These are phyloP conservation scores for Noctuana brunneofusca DNA, from an alignment of 2,888 invertebrate genomes.

Conservation along the genomic window DNA sequence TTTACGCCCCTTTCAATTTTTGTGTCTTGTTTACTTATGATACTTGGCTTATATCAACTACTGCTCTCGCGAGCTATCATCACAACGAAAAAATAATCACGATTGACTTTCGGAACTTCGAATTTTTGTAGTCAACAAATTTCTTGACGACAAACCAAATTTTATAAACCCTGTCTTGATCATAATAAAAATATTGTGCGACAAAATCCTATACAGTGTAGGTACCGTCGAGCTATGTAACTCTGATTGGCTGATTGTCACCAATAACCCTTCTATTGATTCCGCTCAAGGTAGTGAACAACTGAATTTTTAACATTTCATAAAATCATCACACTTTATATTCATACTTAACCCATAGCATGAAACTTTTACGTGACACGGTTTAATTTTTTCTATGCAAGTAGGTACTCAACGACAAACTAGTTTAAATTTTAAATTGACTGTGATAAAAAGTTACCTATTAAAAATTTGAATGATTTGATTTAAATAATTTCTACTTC, in stretches of 20 bases:
- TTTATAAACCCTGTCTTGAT: neutral
- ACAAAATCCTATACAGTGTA: neutral
- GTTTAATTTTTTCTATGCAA: slow-evolving; percentile 12
- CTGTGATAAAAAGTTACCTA: slow-evolving; percentile 69
- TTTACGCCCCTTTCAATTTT: neutral
- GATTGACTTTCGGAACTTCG: slow-evolving; percentile 11
- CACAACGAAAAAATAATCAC: slow-evolving; percentile 23
- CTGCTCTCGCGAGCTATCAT: slow-evolving; percentile 3
- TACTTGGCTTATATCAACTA: neutral
- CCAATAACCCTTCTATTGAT: neutral
- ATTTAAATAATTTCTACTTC: slow-evolving; percentile 4
- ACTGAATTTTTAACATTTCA: neutral
- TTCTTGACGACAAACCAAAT: neutral
- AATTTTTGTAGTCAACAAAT: slow-evolving; percentile 11
- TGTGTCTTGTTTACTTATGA: neutral
- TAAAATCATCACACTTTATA: neutral
- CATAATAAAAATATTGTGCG: neutral
- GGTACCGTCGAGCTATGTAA: neutral
- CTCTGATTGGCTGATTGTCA: too few relatives aligned
- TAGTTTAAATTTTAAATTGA: slow-evolving; percentile 42
- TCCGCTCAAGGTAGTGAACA: slow-evolving; percentile 6
- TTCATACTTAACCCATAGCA: neutral
- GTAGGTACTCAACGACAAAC: slow-evolving; percentile 14
- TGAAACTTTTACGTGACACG: slow-evolving; percentile 10
- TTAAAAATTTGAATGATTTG: slow-evolving; percentile 27